A percentile compares a stretch with the other conserved stretches of the same genome.
Conservation (phyloP, 2,888 invertebrate genomes). For the Tenthredo mesomela region DNA sequence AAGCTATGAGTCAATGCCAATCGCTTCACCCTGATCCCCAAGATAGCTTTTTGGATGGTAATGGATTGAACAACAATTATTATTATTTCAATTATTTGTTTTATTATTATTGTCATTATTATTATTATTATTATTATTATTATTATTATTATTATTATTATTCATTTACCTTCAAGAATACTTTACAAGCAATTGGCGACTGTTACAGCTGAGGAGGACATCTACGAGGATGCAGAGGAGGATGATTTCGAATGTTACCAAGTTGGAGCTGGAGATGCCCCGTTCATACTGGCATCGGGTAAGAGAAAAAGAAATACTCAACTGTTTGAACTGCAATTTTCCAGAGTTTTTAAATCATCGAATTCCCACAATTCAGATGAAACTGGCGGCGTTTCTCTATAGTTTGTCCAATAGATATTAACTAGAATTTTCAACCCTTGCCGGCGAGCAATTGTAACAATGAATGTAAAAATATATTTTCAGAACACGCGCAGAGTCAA, state of each 20-base stretch:
- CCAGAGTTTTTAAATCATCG: slow-evolving; percentile 41
- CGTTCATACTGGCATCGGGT: slow-evolving; percentile 73
- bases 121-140: neutral
- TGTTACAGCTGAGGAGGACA: slow-evolving; percentile 77
- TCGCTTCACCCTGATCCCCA: slow-evolving; percentile 89
- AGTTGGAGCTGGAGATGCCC: slow-evolving; percentile 77
- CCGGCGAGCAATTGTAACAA: neutral
- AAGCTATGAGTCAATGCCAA: slow-evolving; percentile 88
- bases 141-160: neutral
- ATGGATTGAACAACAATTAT: slow-evolving; percentile 50
- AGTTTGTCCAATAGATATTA: neutral
- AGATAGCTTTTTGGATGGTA: slow-evolving; percentile 80
- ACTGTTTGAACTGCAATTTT: neutral
- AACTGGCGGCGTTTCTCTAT: neutral
- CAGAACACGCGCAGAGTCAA: slow-evolving; percentile 75
- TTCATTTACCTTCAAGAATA: neutral
- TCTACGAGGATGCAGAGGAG: slow-evolving; percentile 78
- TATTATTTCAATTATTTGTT: too few species aligned
- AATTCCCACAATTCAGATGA: neutral
- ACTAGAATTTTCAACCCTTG: neutral
- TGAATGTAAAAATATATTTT: slow-evolving; percentile 59
- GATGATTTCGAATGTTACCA: slow-evolving; percentile 77
- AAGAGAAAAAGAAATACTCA: slow-evolving; percentile 56
- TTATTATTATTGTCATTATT: too few species aligned
- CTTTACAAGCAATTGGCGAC: slow-evolving; percentile 43